A percentile compares a stretch with the other conserved stretches of the same genome.
Conservation (phyloP, 2,113 vertebrate species). For the Peromyscus polionotus region DNA sequence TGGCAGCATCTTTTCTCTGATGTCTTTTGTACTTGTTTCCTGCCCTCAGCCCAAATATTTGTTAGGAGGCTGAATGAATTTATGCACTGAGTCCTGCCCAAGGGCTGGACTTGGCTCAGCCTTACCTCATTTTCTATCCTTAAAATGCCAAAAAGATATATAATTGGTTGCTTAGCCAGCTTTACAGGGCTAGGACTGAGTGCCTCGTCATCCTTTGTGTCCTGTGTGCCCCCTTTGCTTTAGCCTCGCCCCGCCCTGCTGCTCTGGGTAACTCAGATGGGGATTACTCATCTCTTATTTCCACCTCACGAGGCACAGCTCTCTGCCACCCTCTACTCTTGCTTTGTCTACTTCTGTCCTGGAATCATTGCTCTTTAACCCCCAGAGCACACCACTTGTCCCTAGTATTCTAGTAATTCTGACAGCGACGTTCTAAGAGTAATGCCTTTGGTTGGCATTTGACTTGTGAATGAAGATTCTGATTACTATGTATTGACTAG, state of each 20-base stretch:
- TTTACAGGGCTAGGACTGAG: conserved; percentile 13
- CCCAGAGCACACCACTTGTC: not conserved
- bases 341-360: not conserved
- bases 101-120: conserved; percentile 38
- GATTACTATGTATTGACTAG: conserved; percentile 44
- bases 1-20: conserved; percentile 8
- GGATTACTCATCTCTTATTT: not conserved
- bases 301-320: not conserved
- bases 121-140: conserved; percentile 56
- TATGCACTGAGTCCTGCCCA: not conserved
- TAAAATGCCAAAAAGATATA: conserved; percentile 56
- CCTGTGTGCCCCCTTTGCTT: not conserved
- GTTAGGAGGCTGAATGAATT: not conserved
- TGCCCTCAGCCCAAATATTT: not conserved
- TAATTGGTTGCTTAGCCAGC: conserved; percentile 46
- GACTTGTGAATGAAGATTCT: conserved; percentile 60
- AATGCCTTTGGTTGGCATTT: conserved; percentile 54
- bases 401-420: conserved; percentile 47
- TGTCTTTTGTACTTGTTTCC: conserved; percentile 56
- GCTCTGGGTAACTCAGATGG: conserved; percentile 15
- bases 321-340: not conserved
- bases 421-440: conserved; percentile 37
- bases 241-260: not conserved
- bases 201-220: conserved; percentile 26
- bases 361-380: conserved; percentile 10